These are phyloP conservation scores for Pitangus sulphuratus DNA, from an alignment of 2,797 vertebrate genomes.

Conservation along the genomic window DNA sequence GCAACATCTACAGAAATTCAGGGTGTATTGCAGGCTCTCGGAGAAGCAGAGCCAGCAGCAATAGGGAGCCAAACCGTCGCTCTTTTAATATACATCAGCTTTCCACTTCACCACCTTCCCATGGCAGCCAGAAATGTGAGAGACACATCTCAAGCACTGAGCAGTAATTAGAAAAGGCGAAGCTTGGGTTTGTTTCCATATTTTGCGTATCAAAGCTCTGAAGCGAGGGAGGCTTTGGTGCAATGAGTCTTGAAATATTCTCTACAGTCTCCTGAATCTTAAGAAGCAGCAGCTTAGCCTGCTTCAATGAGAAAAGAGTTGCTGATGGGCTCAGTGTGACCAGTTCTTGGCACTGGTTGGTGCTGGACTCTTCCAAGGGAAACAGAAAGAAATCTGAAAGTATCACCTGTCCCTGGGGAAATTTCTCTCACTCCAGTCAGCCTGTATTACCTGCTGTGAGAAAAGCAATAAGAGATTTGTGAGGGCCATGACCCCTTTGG, in stretches of 20 bases:
- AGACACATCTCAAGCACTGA: conserved; percentile 54
- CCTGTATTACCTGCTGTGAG: background rate
- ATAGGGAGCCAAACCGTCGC: background rate
- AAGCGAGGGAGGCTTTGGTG: conserved; percentile 38
- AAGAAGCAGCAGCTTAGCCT: conserved; percentile 5
- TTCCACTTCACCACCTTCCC: conserved; percentile 69
- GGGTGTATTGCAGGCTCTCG: conserved; percentile 45
- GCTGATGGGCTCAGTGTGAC: background rate
- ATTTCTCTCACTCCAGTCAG: background rate
- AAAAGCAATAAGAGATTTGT: background rate
- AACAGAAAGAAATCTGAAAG: background rate
- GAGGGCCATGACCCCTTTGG: background rate
- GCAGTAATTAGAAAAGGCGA: conserved; percentile 65
- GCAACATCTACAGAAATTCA: conserved; percentile 72
- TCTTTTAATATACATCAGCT: conserved; percentile 59
- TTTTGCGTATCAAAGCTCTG: conserved; percentile 38
- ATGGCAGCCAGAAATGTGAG: conserved; percentile 61
- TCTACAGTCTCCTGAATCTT: background rate
- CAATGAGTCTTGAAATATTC: conserved; percentile 44
- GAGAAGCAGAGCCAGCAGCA: conserved; percentile 37
- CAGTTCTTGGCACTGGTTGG: background rate
- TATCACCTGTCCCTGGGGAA: background rate
- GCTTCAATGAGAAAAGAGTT: background rate
- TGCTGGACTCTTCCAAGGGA: background rate
- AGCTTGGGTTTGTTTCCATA: conserved; percentile 37